Percentiles rank a stretch among this genome's conserved stretches.
These are phyloP conservation scores for Venturia canescens DNA, from an alignment of 1,140 invertebrate genomes.

Conservation along the genomic window DNA sequence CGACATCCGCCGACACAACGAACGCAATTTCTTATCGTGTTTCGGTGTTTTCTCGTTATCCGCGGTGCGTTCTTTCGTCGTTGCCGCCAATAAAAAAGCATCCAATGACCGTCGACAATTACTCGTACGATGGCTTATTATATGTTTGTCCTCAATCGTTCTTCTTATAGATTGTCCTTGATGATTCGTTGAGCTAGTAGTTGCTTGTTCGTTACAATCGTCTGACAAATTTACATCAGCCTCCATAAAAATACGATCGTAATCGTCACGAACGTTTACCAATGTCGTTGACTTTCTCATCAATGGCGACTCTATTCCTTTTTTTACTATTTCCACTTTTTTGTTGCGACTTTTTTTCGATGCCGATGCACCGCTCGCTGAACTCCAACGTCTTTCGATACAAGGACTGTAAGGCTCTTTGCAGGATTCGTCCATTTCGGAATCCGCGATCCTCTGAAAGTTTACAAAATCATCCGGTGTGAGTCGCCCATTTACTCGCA, in stretches of 20 bases:
- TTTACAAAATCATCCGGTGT: not conserved
- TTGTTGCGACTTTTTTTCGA: slow-evolving; percentile 18
- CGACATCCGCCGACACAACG: slow-evolving; percentile 19
- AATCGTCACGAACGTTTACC: slow-evolving; percentile 55
- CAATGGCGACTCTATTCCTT: slow-evolving; percentile 42
- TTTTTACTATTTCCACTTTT: not conserved
- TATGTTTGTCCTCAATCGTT: not conserved
- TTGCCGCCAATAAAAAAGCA: not conserved
- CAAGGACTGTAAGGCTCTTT: slow-evolving; percentile 55
- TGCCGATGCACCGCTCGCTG: slow-evolving; percentile 48
- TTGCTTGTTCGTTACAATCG: slow-evolving; percentile 58
- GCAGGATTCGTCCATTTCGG: slow-evolving; percentile 51
- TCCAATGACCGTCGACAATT: slow-evolving; percentile 31
- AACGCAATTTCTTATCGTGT: slow-evolving; percentile 32
- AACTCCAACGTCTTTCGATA: slow-evolving; percentile 71
- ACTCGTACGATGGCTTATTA: not conserved
- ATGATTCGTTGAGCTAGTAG: not conserved
- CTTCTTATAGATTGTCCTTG: not conserved
- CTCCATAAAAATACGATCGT: slow-evolving; percentile 66
- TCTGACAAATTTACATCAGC: slow-evolving; percentile 73
- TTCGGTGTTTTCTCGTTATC: not conserved
- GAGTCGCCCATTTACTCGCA: no score
- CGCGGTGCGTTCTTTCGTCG: not conserved
- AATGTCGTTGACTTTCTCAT: slow-evolving; percentile 58
- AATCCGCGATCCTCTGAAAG: slow-evolving; percentile 61